phyloP scores from a whole-genome alignment of 1,140 invertebrate genomes.

The Thaumatotibia leucotreta region DNA sequence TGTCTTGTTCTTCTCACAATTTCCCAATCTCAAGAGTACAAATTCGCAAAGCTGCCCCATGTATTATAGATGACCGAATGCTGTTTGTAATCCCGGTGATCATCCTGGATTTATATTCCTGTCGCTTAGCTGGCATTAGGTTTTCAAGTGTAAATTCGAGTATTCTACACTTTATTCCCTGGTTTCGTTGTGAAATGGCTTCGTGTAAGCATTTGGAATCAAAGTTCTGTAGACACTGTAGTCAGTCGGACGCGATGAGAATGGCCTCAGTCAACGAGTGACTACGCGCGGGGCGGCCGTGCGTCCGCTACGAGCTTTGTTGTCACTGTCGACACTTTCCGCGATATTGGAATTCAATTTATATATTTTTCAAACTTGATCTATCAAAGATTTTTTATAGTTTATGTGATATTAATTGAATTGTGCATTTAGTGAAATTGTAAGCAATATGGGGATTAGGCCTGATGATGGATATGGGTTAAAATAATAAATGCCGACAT shows the following conservation, averaged over 20 bases:
- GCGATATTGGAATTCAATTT: background rate
- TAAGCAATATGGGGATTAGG: background rate
- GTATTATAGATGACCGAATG: background rate
- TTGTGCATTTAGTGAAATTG: background rate
- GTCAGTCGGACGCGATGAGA: too few relatives aligned
- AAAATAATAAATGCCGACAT: constrained; percentile 43
- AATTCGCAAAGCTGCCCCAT: background rate
- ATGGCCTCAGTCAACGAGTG: background rate
- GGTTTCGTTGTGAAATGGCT: too few relatives aligned
- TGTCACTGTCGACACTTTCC: background rate
- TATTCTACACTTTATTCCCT: too few relatives aligned
- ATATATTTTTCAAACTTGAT: background rate
- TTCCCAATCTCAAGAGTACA: background rate
- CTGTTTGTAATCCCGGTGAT: background rate
- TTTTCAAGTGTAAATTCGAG: too few relatives aligned
- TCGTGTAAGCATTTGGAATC: background rate
- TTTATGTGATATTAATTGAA: background rate
- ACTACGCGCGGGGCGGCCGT: background rate
- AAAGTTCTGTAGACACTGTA: background rate
- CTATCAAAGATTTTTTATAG: background rate
- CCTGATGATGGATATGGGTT: constrained; percentile 32
- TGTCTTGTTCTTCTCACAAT: background rate
- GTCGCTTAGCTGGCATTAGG: too few relatives aligned
- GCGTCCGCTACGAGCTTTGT: background rate
- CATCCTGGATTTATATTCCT: background rate